Conservation (phyloP, 2,888 invertebrate species). For the Oligia strigilis region DNA sequence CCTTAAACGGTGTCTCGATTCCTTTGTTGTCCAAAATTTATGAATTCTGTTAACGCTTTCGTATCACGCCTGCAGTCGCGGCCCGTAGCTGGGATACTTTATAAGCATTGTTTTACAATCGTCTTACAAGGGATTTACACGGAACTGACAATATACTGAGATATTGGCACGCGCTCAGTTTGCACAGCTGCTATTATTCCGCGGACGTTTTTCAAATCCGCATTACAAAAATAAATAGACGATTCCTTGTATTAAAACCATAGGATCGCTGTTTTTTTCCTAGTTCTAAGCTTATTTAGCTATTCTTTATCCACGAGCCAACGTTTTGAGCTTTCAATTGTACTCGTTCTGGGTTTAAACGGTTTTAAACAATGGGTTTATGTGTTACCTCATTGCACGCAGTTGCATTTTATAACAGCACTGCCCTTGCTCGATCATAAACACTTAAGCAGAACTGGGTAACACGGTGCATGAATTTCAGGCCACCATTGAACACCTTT, state of each 20-base stretch:
- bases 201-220: constrained; percentile 53
- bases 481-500: constrained; percentile 6
- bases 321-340: constrained; percentile 19
- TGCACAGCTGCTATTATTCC: constrained; percentile 66
- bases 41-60: constrained; percentile 85
- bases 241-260: constrained; percentile 39
- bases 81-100: constrained; percentile 76
- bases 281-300: constrained; percentile 21
- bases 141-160: constrained; percentile 71
- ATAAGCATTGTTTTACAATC: constrained; percentile 84
- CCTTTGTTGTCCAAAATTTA: constrained; percentile 89
- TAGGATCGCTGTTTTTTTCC: constrained; percentile 6
- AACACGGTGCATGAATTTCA: background rate
- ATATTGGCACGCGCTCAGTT: constrained; percentile 70
- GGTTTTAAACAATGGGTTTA: constrained; percentile 38
- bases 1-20: constrained; percentile 88
- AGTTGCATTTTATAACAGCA: constrained; percentile 38
- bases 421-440: constrained; percentile 3
- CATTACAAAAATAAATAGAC: constrained; percentile 48
- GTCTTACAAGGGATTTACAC: constrained; percentile 78
- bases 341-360: constrained; percentile 13
- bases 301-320: constrained; percentile 33
- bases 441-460: constrained; percentile 24
- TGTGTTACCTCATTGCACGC: constrained; percentile 35
- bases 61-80: constrained; percentile 82